Conservation (phyloP, 2,797 vertebrate genomes). For the Erpetoichthys calabaricus region DNA sequence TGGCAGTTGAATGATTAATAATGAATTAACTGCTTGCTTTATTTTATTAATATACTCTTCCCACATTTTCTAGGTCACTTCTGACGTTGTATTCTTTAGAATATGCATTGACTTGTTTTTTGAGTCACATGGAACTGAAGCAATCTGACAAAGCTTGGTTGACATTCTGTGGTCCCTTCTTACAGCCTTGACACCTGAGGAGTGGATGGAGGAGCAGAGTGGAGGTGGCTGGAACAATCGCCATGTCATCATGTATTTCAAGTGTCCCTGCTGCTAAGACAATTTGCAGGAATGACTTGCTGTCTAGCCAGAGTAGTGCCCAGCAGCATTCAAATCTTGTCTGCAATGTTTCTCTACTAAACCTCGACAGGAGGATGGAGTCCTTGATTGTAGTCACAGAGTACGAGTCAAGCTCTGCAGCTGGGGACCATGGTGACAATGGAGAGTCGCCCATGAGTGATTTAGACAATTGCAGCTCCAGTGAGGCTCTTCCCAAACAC, state of each 20-base stretch:
- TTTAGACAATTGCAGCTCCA: slow-evolving; percentile 49
- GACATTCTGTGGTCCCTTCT: not conserved
- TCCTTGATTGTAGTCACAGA: slow-evolving; percentile 83
- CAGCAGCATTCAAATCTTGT: slow-evolving; percentile 28
- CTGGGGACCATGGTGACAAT: slow-evolving; percentile 25
- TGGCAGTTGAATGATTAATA: too few species aligned
- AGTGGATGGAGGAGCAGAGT: slow-evolving; percentile 37
- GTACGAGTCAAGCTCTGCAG: slow-evolving; percentile 48
- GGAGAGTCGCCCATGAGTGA: slow-evolving; percentile 50
- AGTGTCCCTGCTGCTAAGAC: slow-evolving; percentile 49
- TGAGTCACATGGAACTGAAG: too few species aligned
- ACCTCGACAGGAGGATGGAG: slow-evolving; percentile 55
- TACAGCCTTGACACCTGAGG: slow-evolving; percentile 8
- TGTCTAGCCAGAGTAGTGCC: slow-evolving; percentile 15
- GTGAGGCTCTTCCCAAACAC: slow-evolving; percentile 19
- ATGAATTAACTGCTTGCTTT: too few species aligned
- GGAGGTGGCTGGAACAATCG: slow-evolving; percentile 34
- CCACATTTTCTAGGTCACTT: too few species aligned
- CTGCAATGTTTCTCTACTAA: slow-evolving; percentile 31
- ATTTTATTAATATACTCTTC: too few species aligned
- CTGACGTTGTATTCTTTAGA: too few species aligned
- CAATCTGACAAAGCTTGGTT: too few species aligned
- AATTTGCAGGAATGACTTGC: slow-evolving; percentile 37
- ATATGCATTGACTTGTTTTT: too few species aligned
- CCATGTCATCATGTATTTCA: slow-evolving; percentile 68